Conservation (phyloP, 2,113 vertebrate genomes). For the Lucifuga dentata region DNA sequence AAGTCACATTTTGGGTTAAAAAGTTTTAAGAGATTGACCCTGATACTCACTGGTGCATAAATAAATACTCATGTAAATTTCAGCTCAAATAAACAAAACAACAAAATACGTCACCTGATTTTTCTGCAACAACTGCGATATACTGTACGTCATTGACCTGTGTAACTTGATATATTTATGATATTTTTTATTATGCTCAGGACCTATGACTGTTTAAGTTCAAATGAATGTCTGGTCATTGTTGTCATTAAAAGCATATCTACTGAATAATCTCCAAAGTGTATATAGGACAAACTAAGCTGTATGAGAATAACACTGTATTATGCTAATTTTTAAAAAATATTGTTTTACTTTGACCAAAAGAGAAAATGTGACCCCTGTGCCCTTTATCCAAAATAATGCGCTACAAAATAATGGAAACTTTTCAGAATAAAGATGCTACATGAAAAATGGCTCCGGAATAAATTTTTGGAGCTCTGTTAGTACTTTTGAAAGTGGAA, state of each 20-base stretch:
- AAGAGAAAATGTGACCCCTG: constrained; percentile 21
- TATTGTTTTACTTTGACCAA: constrained; percentile 35
- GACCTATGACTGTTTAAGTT: constrained; percentile 63
- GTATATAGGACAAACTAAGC: constrained; percentile 1
- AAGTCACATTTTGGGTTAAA: constrained; percentile 11
- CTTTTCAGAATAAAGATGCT: constrained; percentile 61
- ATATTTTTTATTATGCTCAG: constrained; percentile 61
- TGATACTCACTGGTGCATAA: constrained; percentile 17
- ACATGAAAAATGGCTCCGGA: neutral
- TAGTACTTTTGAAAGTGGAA: neutral
- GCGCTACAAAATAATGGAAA: constrained; percentile 27
- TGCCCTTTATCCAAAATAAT: constrained; percentile 34
- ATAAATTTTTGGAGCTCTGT: constrained; percentile 4
- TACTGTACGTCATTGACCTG: constrained; percentile 10
- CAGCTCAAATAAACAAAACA: neutral
- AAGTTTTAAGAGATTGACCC: constrained; percentile 2
- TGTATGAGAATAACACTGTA: constrained; percentile 15
- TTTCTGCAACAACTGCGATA: constrained; percentile 5
- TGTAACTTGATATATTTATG: constrained; percentile 4
- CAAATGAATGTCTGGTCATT: constrained; percentile 57
- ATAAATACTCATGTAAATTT: constrained; percentile 12
- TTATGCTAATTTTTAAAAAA: constrained; percentile 37
- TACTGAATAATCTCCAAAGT: constrained; percentile 17
- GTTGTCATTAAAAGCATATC: constrained; percentile 23
- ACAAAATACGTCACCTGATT: neutral